A percentile compares a stretch with the other conserved stretches of the same genome.
Evolutionary conservation across 2,888 invertebrate species (phyloP).

Genomic region (Folsomia manolachei): DNA sequence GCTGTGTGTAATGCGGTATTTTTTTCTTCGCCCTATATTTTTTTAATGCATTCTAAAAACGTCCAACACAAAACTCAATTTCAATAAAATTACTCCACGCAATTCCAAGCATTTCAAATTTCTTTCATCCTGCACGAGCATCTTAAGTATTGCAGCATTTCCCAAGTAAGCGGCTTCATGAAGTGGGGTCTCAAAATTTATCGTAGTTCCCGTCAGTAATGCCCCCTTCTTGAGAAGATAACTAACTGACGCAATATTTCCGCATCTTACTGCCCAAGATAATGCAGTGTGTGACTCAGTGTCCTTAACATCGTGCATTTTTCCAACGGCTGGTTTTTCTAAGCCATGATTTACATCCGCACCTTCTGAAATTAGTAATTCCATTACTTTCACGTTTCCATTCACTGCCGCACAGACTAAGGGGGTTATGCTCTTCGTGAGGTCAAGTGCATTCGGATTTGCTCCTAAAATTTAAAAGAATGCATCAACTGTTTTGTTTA

Average conservation of each 20-base stretch:
- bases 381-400: constrained; percentile 7
- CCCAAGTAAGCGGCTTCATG: constrained; percentile 63
- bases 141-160: constrained; percentile 1
- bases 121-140: constrained; percentile 2
- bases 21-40: background rate
- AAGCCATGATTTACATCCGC: constrained; percentile 1
- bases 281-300: background rate
- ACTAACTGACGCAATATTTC: background rate
- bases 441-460: constrained; percentile 1
- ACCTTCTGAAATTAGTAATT: background rate
- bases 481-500: background rate
- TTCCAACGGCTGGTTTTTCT: background rate
- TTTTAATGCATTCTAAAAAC: background rate
- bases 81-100: background rate
- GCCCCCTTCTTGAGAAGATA: constrained; percentile 9
- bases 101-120: background rate
- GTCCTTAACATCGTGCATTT: background rate
- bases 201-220: constrained; percentile 55
- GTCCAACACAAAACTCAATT: too few species aligned
- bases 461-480: background rate
- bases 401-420: background rate
- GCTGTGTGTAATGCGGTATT: background rate
- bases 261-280: background rate
- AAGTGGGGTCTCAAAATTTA: constrained; percentile 66
- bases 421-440: constrained; percentile 4